A percentile compares a stretch with the other conserved stretches of the same genome.
These are phyloP conservation scores for Microplitis deprimator DNA, from an alignment of 2,888 invertebrate genomes.

Conservation along the genomic window DNA sequence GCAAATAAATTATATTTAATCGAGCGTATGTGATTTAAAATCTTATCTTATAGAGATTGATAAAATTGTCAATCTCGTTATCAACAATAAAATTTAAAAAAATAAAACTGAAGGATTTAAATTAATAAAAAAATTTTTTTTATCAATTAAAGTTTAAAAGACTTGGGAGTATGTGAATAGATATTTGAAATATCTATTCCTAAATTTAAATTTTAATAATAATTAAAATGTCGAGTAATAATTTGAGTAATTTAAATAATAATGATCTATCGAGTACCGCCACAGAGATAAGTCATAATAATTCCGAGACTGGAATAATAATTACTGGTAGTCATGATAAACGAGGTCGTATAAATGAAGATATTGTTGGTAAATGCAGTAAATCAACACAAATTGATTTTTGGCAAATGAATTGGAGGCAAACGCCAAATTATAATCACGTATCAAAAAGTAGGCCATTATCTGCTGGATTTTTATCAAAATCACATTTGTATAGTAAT, in stretches of 20 bases:
- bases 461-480: conserved; percentile 60
- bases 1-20: not conserved
- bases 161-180: not conserved
- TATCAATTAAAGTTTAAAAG: not conserved
- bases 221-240: conserved; percentile 47
- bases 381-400: conserved; percentile 66
- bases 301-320: conserved; percentile 34
- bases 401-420: conserved; percentile 53
- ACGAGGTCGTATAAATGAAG: conserved; percentile 37
- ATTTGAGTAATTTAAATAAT: conserved; percentile 34
- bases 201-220: not conserved
- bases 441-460: conserved; percentile 58
- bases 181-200: not conserved
- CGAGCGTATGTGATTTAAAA: not conserved
- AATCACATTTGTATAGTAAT: conserved; percentile 54
- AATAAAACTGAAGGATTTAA: not conserved
- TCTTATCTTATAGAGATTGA: conserved; percentile 6
- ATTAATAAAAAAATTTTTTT: not conserved
- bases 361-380: conserved; percentile 48
- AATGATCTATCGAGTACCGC: conserved; percentile 22
- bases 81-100: not conserved
- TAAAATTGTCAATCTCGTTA: conserved; percentile 20
- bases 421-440: conserved; percentile 32
- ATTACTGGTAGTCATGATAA: conserved; percentile 39
- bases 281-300: conserved; percentile 21